A percentile compares a stretch with the other conserved stretches of the same genome.
Conservation (phyloP, 2,113 vertebrate species). For the Bubalus kerabau region DNA sequence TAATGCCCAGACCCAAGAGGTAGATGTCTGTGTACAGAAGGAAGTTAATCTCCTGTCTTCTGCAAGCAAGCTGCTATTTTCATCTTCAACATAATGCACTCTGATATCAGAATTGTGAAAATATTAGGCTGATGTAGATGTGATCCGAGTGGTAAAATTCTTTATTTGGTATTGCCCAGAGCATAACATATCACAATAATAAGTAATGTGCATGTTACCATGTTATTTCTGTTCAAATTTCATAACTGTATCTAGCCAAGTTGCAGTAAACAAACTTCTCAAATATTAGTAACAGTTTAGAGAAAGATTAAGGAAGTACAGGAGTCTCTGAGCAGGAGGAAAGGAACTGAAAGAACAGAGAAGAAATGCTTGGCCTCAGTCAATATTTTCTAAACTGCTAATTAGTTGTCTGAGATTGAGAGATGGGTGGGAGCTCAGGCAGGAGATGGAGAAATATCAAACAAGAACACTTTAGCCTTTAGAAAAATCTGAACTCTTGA, state of each 20-base stretch:
- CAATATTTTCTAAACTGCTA: constrained; percentile 50
- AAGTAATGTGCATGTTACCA: constrained; percentile 74
- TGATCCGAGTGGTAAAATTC: constrained; percentile 71
- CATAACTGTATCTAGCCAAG: constrained; percentile 69
- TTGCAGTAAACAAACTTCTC: constrained; percentile 72
- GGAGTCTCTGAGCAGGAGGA: constrained; percentile 25
- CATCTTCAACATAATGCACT: constrained; percentile 2
- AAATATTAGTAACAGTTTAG: constrained; percentile 69
- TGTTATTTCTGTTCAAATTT: constrained; percentile 75
- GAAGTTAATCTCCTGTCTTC: not conserved
- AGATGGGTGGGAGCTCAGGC: not conserved
- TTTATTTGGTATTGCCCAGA: constrained; percentile 76
- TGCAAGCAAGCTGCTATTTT: constrained; percentile 14
- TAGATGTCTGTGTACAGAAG: not conserved
- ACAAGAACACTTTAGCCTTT: constrained; percentile 30
- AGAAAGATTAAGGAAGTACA: constrained; percentile 61
- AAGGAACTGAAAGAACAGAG: not conserved
- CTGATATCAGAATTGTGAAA: constrained; percentile 72
- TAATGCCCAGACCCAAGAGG: not conserved
- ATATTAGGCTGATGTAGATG: constrained; percentile 76
- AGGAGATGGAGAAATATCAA: not conserved
- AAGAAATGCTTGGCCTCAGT: not conserved
- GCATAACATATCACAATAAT: constrained; percentile 72
- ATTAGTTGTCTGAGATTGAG: constrained; percentile 28
- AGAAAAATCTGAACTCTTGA: not conserved